Evolutionary conservation across 1,140 invertebrate genomes (phyloP).

Genomic region (Brachionus koreanus): DNA sequence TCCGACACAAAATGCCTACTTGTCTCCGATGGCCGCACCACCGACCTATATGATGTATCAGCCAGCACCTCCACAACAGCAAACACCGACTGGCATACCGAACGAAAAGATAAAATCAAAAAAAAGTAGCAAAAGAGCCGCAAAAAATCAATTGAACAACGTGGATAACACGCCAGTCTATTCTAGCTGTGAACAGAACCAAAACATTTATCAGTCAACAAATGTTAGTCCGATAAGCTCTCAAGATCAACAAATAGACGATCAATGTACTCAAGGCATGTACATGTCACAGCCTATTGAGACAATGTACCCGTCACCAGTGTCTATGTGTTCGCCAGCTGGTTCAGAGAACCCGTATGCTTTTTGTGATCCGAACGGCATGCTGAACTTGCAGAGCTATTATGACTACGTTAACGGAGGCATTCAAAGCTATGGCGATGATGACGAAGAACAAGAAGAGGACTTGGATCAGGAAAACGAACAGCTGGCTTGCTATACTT

Average conservation of each 20-base stretch:
- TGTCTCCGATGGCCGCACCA: slow-evolving; percentile 2
- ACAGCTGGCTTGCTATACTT: slow-evolving; percentile 31
- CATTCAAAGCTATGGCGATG: slow-evolving; percentile 5
- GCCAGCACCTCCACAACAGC: slow-evolving; percentile 1
- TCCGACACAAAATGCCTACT: not conserved
- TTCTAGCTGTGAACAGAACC: not conserved
- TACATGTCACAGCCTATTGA: not conserved
- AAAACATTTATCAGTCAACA: not conserved
- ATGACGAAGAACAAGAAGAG: slow-evolving; percentile 17
- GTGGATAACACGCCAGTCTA: not conserved
- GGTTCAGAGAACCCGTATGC: not conserved
- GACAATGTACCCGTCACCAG: slow-evolving; percentile 5
- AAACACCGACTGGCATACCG: not conserved
- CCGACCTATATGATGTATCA: slow-evolving; percentile 33
- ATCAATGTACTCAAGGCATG: not conserved
- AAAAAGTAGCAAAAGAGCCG: not conserved
- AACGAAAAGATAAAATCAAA: not conserved
- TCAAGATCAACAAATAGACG: not conserved
- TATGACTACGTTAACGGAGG: slow-evolving; percentile 18
- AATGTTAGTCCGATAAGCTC: not conserved
- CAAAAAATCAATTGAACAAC: not conserved
- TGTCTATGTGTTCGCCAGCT: slow-evolving; percentile 2
- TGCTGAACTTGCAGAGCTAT: slow-evolving; percentile 4
- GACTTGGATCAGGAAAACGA: slow-evolving; percentile 26
- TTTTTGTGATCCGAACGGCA: not conserved